phyloP scores from a whole-genome alignment of 2,797 vertebrate genomes.

The Coregonus ussuriensis region DNA sequence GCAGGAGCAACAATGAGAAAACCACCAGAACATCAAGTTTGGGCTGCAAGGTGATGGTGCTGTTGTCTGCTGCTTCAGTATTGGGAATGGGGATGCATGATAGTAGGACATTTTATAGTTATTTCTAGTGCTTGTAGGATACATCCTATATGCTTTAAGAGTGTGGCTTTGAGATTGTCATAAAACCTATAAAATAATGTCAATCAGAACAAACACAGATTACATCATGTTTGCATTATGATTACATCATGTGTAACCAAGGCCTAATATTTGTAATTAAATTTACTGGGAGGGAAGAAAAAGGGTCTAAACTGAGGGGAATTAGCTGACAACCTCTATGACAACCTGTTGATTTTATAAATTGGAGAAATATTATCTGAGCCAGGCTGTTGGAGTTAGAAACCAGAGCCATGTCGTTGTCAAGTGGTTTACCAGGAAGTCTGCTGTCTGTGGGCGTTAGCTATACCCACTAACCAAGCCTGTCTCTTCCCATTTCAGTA shows the following conservation, averaged over 20 bases:
- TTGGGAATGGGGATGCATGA: conserved; percentile 13
- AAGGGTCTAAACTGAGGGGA: neutral
- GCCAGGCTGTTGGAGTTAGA: conserved; percentile 8
- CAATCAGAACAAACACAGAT: neutral
- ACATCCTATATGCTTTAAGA: too few species aligned
- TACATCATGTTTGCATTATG: neutral
- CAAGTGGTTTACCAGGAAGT: conserved; percentile 23
- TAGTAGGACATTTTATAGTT: neutral
- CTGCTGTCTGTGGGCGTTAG: conserved; percentile 3
- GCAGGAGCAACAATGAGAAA: conserved; percentile 32
- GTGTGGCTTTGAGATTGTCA: too few species aligned
- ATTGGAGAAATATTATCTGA: conserved; percentile 12
- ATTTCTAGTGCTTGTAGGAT: too few species aligned
- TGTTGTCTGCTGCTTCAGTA: neutral
- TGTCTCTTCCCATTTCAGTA: conserved; percentile 14
- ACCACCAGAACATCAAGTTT: conserved; percentile 25
- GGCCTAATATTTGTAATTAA: neutral
- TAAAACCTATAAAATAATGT: neutral
- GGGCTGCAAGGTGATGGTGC: conserved; percentile 9
- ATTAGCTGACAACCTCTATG: neutral
- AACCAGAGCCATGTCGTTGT: conserved; percentile 16
- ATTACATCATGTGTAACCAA: neutral
- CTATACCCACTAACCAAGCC: conserved; percentile 2
- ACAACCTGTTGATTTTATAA: neutral
- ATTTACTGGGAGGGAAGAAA: neutral